Percentiles rank a stretch among this genome's conserved stretches.
phyloP scores from a whole-genome alignment of 2,888 invertebrate species.

The Caenorhabditis macrosperma region DNA sequence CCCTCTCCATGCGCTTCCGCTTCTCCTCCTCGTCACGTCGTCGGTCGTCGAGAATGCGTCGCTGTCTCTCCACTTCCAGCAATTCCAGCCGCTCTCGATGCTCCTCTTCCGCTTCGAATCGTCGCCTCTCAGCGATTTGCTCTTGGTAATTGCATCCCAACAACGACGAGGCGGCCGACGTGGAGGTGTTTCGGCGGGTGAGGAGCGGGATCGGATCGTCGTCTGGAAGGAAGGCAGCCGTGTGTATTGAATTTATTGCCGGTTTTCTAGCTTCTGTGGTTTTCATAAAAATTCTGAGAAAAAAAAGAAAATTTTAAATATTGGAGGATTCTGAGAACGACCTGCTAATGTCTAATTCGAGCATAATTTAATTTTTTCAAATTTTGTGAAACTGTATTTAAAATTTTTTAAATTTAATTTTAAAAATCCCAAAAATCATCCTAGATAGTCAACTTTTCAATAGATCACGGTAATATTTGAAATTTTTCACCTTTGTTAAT shows the following conservation, averaged over 20 bases:
- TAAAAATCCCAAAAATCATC: too few relatives aligned
- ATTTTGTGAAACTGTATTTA: too few relatives aligned
- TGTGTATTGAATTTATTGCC: too few relatives aligned
- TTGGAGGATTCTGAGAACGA: too few relatives aligned
- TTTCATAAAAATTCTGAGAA: not conserved
- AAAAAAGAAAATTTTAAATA: too few relatives aligned
- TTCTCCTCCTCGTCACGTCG: slow-evolving; percentile 37
- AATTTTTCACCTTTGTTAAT: not conserved
- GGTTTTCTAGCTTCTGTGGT: too few relatives aligned
- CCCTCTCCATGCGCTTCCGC: slow-evolving; percentile 30
- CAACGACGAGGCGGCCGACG: not conserved
- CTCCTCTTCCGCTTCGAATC: slow-evolving; percentile 33
- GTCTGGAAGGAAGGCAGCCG: slow-evolving; percentile 12
- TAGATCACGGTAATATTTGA: not conserved
- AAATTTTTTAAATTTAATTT: too few relatives aligned
- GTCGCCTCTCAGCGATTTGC: slow-evolving; percentile 44
- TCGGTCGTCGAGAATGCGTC: slow-evolving; percentile 38
- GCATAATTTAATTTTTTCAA: too few relatives aligned
- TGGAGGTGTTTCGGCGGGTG: slow-evolving; percentile 32
- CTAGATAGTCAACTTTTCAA: too few relatives aligned
- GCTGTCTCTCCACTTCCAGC: slow-evolving; percentile 43
- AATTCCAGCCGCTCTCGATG: slow-evolving; percentile 36
- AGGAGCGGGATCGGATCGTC: slow-evolving; percentile 48
- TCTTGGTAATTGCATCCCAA: slow-evolving; percentile 35
- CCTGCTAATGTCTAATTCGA: too few relatives aligned